Conservation (phyloP, 2,797 vertebrate species). For the Gymnothorax javanicus region DNA sequence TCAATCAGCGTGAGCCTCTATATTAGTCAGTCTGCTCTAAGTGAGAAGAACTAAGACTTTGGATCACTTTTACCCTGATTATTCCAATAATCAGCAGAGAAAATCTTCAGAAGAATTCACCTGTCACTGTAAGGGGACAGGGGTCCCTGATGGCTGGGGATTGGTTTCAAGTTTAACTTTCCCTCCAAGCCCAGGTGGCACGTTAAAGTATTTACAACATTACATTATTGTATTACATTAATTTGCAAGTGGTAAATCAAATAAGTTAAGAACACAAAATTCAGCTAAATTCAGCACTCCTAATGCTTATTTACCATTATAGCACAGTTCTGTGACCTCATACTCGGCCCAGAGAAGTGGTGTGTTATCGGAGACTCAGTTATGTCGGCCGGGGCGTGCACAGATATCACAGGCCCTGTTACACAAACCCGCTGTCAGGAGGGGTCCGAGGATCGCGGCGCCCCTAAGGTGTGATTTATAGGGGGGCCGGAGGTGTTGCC, state of each 20-base stretch:
- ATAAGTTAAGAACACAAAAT: neutral
- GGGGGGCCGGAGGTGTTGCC: too few relatives aligned
- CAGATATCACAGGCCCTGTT: neutral
- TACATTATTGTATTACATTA: too few relatives aligned
- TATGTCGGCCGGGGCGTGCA: neutral
- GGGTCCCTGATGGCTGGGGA: neutral
- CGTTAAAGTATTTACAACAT: too few relatives aligned
- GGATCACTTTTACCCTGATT: neutral
- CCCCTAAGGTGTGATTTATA: too few relatives aligned
- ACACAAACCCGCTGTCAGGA: neutral
- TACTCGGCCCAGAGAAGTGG: neutral
- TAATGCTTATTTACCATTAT: neutral
- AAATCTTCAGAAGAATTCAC: neutral
- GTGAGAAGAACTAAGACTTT: neutral
- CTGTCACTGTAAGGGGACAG: neutral
- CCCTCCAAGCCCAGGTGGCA: too few relatives aligned
- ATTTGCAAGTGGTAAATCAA: too few relatives aligned
- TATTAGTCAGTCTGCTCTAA: neutral
- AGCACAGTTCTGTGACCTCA: neutral
- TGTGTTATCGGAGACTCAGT: neutral
- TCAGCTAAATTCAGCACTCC: neutral
- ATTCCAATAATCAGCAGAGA: constrained; percentile 11
- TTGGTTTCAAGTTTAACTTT: neutral
- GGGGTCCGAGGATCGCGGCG: neutral
- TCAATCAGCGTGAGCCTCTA: neutral